Evolutionary conservation across 2,113 vertebrate genomes (phyloP).

Genomic region (Cynopterus brachyotis): DNA sequence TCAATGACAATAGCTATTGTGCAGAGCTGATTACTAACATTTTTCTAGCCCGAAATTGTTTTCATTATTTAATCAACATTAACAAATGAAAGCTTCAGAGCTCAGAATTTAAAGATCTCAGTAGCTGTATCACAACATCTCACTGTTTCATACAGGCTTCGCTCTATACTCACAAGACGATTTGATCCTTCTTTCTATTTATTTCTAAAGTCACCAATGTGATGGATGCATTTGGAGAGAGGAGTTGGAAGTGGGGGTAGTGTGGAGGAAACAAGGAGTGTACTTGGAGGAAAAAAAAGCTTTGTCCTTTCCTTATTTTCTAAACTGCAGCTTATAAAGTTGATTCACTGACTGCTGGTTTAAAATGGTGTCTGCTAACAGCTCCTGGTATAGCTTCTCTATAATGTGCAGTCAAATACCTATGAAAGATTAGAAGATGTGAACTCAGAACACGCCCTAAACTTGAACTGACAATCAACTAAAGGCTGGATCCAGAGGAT

Average conservation of each 20-base stretch:
- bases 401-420: neutral
- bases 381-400: neutral
- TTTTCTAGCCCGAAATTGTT: conserved; percentile 54
- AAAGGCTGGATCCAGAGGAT: neutral
- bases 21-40: conserved; percentile 50
- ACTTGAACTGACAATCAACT: neutral
- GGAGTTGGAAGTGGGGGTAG: neutral
- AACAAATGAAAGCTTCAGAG: neutral
- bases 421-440: neutral
- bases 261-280: neutral
- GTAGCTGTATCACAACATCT: neutral
- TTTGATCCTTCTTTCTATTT: neutral
- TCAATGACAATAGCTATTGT: conserved; percentile 26
- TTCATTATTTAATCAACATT: conserved; percentile 62
- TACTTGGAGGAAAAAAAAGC: neutral
- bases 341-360: conserved; percentile 30
- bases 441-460: neutral
- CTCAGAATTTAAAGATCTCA: neutral
- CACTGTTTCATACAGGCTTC: neutral
- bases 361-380: neutral
- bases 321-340: conserved; percentile 39
- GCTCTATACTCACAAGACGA: neutral
- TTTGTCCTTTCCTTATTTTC: neutral
- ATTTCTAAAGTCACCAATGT: neutral
- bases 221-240: neutral